phyloP scores from a whole-genome alignment of 2,113 vertebrate genomes.

The Pelusios castaneus region DNA sequence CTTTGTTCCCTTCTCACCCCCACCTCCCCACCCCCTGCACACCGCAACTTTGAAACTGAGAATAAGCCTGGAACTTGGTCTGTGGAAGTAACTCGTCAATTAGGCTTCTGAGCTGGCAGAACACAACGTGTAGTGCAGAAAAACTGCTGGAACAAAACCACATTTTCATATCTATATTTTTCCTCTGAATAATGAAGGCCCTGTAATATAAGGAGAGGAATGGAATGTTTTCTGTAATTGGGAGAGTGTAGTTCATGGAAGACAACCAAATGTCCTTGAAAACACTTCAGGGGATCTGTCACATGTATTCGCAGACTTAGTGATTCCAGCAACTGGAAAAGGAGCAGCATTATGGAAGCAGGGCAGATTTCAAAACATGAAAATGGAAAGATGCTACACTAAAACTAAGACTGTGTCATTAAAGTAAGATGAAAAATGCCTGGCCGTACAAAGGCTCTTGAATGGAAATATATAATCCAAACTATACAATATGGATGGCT shows the following conservation, averaged over 20 bases:
- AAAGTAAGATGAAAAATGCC: slow-evolving; percentile 26
- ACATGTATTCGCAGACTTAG: neutral
- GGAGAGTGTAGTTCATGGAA: neutral
- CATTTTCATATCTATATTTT: slow-evolving; percentile 29
- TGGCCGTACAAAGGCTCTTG: slow-evolving; percentile 29
- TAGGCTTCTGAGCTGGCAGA: neutral
- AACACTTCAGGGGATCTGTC: slow-evolving; percentile 42
- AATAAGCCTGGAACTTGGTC: neutral
- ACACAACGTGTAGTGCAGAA: rapidly evolving
- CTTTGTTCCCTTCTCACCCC: neutral
- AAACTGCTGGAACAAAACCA: slow-evolving; percentile 23
- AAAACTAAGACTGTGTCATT: neutral
- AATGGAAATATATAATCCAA: slow-evolving; percentile 38
- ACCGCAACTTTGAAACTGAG: slow-evolving; percentile 9
- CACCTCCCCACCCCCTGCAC: neutral
- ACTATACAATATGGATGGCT: neutral
- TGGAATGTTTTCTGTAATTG: slow-evolving; percentile 51
- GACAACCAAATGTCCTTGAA: slow-evolving; percentile 53
- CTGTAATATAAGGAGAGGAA: neutral
- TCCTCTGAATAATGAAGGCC: slow-evolving; percentile 18
- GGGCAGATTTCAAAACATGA: neutral
- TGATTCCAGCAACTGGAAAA: slow-evolving; percentile 31
- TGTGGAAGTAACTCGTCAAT: neutral
- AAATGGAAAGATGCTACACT: neutral
- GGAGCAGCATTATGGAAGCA: slow-evolving; percentile 6